Percentiles rank a stretch among this genome's conserved stretches.
Conservation (phyloP, 2,797 vertebrate species). For the Sebastes vulpes region DNA sequence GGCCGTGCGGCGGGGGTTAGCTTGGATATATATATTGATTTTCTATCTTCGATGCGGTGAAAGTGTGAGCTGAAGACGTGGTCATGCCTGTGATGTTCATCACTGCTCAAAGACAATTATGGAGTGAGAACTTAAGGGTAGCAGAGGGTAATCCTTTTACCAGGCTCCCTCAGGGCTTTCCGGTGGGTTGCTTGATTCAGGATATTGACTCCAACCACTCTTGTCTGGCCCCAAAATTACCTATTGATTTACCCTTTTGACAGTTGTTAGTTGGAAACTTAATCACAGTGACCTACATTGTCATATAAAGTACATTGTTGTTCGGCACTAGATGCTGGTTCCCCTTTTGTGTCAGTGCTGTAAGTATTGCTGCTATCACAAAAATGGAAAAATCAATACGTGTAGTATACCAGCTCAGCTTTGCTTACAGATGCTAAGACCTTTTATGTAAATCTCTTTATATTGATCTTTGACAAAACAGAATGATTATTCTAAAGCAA, state of each 20-base stretch:
- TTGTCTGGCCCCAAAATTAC: constrained; percentile 82
- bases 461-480: not conserved
- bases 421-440: constrained; percentile 7
- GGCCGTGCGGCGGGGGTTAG: constrained; percentile 12
- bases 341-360: constrained; percentile 41
- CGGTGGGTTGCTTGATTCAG: constrained; percentile 65
- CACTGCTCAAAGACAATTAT: constrained; percentile 85
- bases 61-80: constrained; percentile 67
- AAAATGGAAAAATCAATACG: constrained; percentile 57
- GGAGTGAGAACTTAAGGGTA: constrained; percentile 78
- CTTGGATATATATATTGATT: constrained; percentile 60
- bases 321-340: constrained; percentile 49
- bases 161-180: constrained; percentile 70
- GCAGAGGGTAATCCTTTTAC: constrained; percentile 86
- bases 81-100: constrained; percentile 75
- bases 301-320: constrained; percentile 76
- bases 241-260: constrained; percentile 87
- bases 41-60: constrained; percentile 51
- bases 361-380: constrained; percentile 46
- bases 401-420: not conserved
- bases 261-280: constrained; percentile 85
- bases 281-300: constrained; percentile 82
- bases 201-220: constrained; percentile 83
- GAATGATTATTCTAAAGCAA: constrained; percentile 12
- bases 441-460: not conserved